These are phyloP conservation scores for Plebejus melissa DNA, from an alignment of 2,888 invertebrate genomes.

Conservation along the genomic window DNA sequence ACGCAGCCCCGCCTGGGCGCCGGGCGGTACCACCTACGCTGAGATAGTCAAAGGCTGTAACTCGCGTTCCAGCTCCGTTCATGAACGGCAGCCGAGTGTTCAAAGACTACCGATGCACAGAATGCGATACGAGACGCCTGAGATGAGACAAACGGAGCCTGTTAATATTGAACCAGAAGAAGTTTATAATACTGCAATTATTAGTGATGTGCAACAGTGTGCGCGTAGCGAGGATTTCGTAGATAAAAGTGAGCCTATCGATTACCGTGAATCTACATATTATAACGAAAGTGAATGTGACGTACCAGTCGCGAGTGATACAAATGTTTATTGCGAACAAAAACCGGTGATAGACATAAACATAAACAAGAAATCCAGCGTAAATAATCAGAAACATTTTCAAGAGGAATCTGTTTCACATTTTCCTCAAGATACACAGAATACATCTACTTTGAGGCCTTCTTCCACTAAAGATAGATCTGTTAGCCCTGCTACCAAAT, in stretches of 20 bases:
- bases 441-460: conserved; percentile 39
- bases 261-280: conserved; percentile 53
- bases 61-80: conserved; percentile 60
- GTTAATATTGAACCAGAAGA: conserved; percentile 39
- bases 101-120: conserved; percentile 43
- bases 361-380: conserved; percentile 40
- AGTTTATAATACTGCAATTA: conserved; percentile 42
- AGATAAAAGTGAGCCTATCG: conserved; percentile 44
- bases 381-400: conserved; percentile 40
- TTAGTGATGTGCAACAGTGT: conserved; percentile 49
- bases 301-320: conserved; percentile 47
- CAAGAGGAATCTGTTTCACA: conserved; percentile 38
- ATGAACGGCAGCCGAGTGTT: conserved; percentile 47
- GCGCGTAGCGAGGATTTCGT: conserved; percentile 47
- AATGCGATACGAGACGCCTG: conserved; percentile 38
- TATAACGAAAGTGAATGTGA: conserved; percentile 62
- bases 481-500: conserved; percentile 49
- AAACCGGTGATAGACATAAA: conserved; percentile 35
- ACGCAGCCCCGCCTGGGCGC: conserved; percentile 85
- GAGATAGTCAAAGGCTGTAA: conserved; percentile 85
- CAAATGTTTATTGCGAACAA: conserved; percentile 45
- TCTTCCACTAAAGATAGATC: conserved; percentile 47
- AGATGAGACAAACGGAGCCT: conserved; percentile 33
- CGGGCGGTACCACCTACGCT: conserved; percentile 87
- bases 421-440: conserved; percentile 34